Percentiles rank a stretch among this genome's conserved stretches.
Conservation (phyloP, 2,113 vertebrate genomes). For the Dendrocopos noguchii region DNA sequence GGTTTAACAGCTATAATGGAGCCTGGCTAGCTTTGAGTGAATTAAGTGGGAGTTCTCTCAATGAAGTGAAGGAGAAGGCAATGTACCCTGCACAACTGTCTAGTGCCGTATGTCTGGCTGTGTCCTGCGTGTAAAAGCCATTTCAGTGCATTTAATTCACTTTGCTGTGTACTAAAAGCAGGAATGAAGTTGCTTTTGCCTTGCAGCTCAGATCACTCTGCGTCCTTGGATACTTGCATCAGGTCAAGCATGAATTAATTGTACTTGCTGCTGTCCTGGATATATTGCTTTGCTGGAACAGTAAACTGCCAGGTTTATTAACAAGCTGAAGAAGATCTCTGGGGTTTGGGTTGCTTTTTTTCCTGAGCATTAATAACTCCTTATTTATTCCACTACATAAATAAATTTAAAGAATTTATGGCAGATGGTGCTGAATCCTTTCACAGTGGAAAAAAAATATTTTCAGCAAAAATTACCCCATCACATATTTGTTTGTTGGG, state of each 20-base stretch:
- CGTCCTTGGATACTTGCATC: background rate
- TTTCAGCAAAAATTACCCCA: background rate
- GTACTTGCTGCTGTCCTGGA: background rate
- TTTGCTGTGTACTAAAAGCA: background rate
- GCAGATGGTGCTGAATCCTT: slow-evolving; percentile 14
- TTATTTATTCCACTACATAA: background rate
- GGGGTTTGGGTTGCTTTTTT: background rate
- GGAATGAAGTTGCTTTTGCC: background rate
- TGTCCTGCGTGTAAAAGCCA: background rate
- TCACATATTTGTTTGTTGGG: background rate
- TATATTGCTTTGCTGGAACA: background rate
- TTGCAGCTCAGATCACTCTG: background rate
- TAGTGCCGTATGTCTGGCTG: background rate
- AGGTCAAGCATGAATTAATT: background rate
- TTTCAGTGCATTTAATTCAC: background rate
- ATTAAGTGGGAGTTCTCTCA: fast-evolving
- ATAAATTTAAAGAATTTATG: background rate
- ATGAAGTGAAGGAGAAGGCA: background rate
- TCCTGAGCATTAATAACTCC: background rate
- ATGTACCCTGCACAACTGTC: fast-evolving
- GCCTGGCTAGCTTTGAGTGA: background rate
- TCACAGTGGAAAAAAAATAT: background rate
- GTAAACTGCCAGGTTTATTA: background rate
- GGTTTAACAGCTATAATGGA: fast-evolving
- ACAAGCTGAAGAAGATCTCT: background rate